phyloP scores from a whole-genome alignment of 2,113 vertebrate species.

The Azemiops feae region DNA sequence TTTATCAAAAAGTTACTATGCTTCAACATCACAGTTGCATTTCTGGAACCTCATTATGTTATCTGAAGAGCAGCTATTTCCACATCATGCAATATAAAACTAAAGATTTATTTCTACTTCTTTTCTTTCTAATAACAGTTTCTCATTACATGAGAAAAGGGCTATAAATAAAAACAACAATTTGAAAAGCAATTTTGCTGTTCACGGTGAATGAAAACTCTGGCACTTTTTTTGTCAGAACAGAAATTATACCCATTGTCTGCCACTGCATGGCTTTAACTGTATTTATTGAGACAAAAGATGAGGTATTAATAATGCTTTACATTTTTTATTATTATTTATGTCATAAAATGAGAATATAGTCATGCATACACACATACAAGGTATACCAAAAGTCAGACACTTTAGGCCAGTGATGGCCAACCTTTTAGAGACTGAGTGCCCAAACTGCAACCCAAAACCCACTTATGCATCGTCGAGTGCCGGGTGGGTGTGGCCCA shows the following conservation, averaged over 20 bases:
- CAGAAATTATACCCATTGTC: neutral
- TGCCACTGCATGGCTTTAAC: neutral
- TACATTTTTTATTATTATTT: neutral
- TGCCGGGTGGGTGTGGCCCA: too few relatives aligned
- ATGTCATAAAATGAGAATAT: neutral
- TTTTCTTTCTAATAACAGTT: neutral
- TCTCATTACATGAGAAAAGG: neutral
- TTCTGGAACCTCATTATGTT: conserved; percentile 4
- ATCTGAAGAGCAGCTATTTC: neutral
- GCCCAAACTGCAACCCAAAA: too few relatives aligned
- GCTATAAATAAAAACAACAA: neutral
- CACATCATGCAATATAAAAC: neutral
- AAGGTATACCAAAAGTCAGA: neutral
- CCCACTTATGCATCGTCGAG: too few relatives aligned
- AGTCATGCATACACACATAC: neutral
- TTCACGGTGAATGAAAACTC: neutral
- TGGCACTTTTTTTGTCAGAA: neutral
- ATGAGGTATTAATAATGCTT: neutral
- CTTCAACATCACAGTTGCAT: conserved; percentile 38
- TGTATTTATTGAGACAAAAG: neutral
- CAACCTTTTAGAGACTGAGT: too few relatives aligned
- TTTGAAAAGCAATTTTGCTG: neutral
- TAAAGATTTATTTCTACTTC: neutral
- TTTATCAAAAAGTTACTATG: conserved; percentile 49
- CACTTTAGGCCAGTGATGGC: neutral